Conservation (phyloP, 2,113 vertebrate genomes). For the Triplophysa tibetana region DNA sequence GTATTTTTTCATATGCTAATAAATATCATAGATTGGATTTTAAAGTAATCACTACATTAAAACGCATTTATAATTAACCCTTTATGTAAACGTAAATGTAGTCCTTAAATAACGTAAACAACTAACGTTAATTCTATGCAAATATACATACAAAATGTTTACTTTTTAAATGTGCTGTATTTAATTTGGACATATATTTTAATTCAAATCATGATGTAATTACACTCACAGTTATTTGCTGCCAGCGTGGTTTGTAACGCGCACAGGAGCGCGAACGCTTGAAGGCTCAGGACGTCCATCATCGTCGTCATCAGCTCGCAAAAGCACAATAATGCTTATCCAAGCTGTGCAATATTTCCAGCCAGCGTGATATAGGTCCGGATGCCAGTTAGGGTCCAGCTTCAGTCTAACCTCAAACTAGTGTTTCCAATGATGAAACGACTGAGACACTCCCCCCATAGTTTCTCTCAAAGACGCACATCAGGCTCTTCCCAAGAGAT, state of each 20-base stretch:
- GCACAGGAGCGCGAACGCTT: constrained; percentile 42
- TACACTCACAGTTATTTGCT: constrained; percentile 56
- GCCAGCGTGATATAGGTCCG: constrained; percentile 46
- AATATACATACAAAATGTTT: no score
- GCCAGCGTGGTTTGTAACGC: constrained; percentile 41
- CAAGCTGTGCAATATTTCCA: constrained; percentile 49
- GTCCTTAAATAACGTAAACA: no score
- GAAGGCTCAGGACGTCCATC: constrained; percentile 40
- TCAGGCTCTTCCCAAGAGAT: constrained; percentile 12
- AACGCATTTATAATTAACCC: no score
- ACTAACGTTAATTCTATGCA: no score
- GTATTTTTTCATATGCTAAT: no score
- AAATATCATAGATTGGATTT: no score
- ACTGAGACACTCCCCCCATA: constrained; percentile 43
- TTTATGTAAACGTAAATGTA: no score
- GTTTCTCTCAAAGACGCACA: constrained; percentile 50
- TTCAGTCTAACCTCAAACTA: constrained; percentile 28
- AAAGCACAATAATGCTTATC: constrained; percentile 36
- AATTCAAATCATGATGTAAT: background rate
- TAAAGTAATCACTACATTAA: no score
- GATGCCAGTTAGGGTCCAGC: constrained; percentile 19
- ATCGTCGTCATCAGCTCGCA: constrained; percentile 16
- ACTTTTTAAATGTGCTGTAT: no score
- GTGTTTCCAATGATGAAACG: constrained; percentile 31
- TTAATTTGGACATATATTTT: background rate